phyloP scores from a whole-genome alignment of 2,113 vertebrate genomes.

The Nibea coibor region DNA sequence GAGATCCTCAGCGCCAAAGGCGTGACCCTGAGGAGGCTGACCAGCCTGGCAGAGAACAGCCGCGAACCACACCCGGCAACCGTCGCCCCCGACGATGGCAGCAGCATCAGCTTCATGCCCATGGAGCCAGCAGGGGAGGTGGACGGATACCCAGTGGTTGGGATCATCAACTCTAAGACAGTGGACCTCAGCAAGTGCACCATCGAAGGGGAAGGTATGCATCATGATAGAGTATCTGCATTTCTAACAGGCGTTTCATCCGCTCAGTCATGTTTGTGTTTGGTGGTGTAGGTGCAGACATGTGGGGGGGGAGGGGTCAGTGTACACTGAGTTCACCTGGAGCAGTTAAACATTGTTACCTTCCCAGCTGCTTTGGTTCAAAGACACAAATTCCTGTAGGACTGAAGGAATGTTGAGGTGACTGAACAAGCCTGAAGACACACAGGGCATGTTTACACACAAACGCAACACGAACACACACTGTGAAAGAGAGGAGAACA shows the following conservation, averaged over 20 bases:
- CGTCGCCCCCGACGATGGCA: conserved; percentile 69
- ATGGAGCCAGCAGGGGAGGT: conserved; percentile 85
- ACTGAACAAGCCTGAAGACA: conserved; percentile 37
- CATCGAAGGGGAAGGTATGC: conserved; percentile 89
- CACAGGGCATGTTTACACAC: conserved; percentile 24
- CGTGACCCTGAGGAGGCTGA: conserved; percentile 86
- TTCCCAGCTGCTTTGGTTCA: conserved; percentile 21
- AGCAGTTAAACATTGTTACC: conserved; percentile 34
- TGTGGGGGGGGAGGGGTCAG: not conserved
- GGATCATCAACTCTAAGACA: conserved; percentile 83
- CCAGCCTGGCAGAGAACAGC: conserved; percentile 78
- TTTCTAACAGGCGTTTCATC: not conserved
- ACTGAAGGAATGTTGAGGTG: conserved; percentile 57
- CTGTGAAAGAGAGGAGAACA: not conserved
- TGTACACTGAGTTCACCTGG: not conserved
- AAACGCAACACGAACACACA: conserved; percentile 26
- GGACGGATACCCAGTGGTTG: conserved; percentile 88
- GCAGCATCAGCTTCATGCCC: conserved; percentile 86
- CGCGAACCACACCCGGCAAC: conserved; percentile 69
- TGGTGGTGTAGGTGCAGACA: not conserved
- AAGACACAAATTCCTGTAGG: conserved; percentile 50
- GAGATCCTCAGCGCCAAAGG: conserved; percentile 90
- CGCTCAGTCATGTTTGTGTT: not conserved
- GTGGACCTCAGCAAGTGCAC: conserved; percentile 88
- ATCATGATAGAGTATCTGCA: too few relatives aligned